Evolutionary conservation across 1,140 invertebrate species (phyloP), one percentile per base, ranked within the genome.

Genomic region (Drosophila nigrodunni): DNA sequence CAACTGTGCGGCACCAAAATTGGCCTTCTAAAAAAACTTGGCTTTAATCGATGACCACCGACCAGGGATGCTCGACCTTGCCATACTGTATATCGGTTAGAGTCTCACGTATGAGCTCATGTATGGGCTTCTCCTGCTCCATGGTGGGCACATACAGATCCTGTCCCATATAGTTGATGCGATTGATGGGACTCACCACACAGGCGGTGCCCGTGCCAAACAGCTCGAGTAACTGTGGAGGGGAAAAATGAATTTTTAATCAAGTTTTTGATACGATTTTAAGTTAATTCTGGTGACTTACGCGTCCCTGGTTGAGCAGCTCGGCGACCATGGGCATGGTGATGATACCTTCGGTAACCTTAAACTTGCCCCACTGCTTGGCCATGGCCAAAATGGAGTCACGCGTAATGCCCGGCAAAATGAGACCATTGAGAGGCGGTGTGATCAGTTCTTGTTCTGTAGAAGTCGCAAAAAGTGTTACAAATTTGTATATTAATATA

Each of bases 141-240:
- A 95, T 94, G 2, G 97, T 98, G 69, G 96, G 96, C 66, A 98
- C 95, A 6, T 94, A 80, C 59, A 98, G 93, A 75, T 94, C 88
- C 70, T 94, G 78, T 3, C 94, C 95, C 69, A 95, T 59, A 91
- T 96, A 98, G 41, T 95, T 94, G 59, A 99, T 97, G 35, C 94
- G 94, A 34, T 95, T 95, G 43, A 99, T 95, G 2, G 98, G 98
- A 91, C 96, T 98, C 1, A 99, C 96, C 50, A 98, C 94, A 80
- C 97, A 98, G 0, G 98, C 98, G 15, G 98, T 99, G 59, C 98
- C 98, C 52, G 97, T 95, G 47, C 98, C 98, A 93, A 99, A 99
- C 82, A 99, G 94, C 93, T 99, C 98, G 72, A 98, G 89, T 52
- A 99, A 92, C 97, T 98, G 93, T 11, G 64, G 35, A 30, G 2